Base-by-base conservation (phyloP, 64 coral and sea anemone species). In the Montipora foliosa region DNA sequence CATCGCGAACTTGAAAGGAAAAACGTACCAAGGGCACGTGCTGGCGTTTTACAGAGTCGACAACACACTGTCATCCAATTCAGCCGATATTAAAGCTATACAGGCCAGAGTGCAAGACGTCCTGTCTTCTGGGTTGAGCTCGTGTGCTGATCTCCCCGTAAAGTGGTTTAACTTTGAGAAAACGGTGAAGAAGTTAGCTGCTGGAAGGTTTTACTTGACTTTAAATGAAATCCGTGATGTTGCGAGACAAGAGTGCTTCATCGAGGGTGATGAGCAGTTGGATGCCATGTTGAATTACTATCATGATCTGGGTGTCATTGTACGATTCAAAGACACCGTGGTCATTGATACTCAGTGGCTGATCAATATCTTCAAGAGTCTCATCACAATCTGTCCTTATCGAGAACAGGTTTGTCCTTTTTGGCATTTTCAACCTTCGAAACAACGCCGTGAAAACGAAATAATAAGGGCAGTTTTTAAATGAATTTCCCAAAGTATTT, bases 151-250 rank as follows among this genome's bases (percentile, higher is more conserved):
- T 59, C 74, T 94, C 19, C 93, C 93, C 0, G 51, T 90, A 1
- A 94, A 88, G 25, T 94, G 93, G 93, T 94, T 94, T 21, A 94
- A 90, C 55, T 94, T 94, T 79, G 93, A 94, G 78, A 94, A 94
- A 52, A 79, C 73, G n/a, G n/a, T 71, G 5, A 87, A 93, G 73
- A 70, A 10, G 2, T 74, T 88, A 59, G 84, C 79, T 16, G 59
- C 68, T 53, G 51, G 46, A 76, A 93, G 21, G 49, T 72, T 72
- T 59, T 81, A 88, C 66, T 58, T 93, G 92, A 87, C 77, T 6
- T 45, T 87, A 13, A 49, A 88, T 15, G 75, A 93, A 80, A 77
- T 93, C 13, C 44, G 59, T 21, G 59, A 37, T 15, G 78, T 93
- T 70, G 91, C 78, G 22, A 24, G 83, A 59, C 47, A 80, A 46